Evolutionary conservation across 2,797 vertebrate species (phyloP).

Genomic region (Micrastur ruficollis): DNA sequence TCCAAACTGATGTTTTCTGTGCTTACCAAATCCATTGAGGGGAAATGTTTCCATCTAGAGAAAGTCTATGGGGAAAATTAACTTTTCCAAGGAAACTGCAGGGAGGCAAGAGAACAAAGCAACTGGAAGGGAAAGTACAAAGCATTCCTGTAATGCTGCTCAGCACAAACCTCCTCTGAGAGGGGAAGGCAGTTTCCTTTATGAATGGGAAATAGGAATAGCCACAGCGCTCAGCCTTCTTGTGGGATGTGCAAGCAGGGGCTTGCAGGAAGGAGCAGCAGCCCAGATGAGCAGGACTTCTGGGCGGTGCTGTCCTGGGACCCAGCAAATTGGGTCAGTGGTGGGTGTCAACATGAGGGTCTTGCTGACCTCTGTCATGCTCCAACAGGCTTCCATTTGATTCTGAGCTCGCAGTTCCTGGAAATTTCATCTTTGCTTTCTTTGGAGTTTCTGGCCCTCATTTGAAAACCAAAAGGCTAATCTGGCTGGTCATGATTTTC

Average conservation of each 20-base stretch:
- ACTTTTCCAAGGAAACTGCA: slow-evolving; percentile 13
- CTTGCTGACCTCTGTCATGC: fast-evolving
- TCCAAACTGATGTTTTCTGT: neutral
- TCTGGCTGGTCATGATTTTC: neutral
- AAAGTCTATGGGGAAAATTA: neutral
- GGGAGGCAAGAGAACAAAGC: neutral
- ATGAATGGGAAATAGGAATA: neutral
- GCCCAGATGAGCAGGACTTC: neutral
- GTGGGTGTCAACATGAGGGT: fast-evolving
- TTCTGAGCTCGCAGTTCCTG: neutral
- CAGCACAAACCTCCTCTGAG: neutral
- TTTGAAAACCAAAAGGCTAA: neutral
- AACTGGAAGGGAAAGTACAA: neutral
- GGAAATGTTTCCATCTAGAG: neutral
- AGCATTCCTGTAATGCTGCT: neutral
- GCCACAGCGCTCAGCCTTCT: neutral
- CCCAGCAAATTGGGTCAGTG: neutral
- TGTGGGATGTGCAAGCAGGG: neutral
- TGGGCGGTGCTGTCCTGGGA: neutral
- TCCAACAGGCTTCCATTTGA: neutral
- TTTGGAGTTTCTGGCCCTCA: neutral
- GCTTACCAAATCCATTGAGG: neutral
- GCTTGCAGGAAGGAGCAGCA: neutral
- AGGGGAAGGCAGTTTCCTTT: neutral
- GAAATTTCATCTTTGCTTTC: neutral